Percentiles rank a stretch among this genome's conserved stretches.
These are phyloP conservation scores for Drosophila prolongata DNA, from an alignment of 2,888 invertebrate genomes.

Conservation along the genomic window DNA sequence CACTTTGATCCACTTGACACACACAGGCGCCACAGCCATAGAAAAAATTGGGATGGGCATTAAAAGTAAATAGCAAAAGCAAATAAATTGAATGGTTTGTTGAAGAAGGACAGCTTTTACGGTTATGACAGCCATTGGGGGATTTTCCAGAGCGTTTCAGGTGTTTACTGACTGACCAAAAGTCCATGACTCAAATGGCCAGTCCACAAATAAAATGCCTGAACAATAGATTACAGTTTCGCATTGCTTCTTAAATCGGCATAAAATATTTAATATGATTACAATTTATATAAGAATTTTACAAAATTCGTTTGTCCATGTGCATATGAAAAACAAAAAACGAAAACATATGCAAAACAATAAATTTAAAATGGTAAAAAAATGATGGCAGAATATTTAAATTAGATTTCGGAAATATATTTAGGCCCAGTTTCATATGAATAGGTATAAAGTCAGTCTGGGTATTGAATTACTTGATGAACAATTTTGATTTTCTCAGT, in stretches of 20 bases:
- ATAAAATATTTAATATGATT: not conserved
- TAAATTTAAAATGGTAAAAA: not conserved
- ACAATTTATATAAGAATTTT: slow-evolving; percentile 2
- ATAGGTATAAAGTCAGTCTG: not conserved
- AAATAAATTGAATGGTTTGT: slow-evolving; percentile 43
- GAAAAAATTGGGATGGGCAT: slow-evolving; percentile 7
- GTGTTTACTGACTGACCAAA: slow-evolving; percentile 32
- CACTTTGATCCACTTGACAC: slow-evolving; percentile 48
- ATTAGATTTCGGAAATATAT: slow-evolving; percentile 4
- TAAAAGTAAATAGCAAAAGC: slow-evolving; percentile 31
- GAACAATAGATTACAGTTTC: slow-evolving; percentile 17
- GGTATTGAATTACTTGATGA: slow-evolving; percentile 15
- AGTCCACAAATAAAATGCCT: slow-evolving; percentile 11
- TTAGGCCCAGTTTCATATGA: not conserved
- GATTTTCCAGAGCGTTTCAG: slow-evolving; percentile 27
- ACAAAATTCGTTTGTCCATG: too few relatives aligned
- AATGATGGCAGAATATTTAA: slow-evolving; percentile 7
- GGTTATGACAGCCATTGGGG: slow-evolving; percentile 39
- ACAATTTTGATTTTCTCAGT: slow-evolving; percentile 29
- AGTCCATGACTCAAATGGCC: slow-evolving; percentile 5
- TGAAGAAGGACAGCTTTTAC: slow-evolving; percentile 36
- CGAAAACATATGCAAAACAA: not conserved
- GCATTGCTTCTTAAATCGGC: not conserved
- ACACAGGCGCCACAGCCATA: slow-evolving; percentile 8
- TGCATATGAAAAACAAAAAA: too few relatives aligned